Conservation (phyloP, 2,797 vertebrate species). For the Enteromius anoplus region DNA sequence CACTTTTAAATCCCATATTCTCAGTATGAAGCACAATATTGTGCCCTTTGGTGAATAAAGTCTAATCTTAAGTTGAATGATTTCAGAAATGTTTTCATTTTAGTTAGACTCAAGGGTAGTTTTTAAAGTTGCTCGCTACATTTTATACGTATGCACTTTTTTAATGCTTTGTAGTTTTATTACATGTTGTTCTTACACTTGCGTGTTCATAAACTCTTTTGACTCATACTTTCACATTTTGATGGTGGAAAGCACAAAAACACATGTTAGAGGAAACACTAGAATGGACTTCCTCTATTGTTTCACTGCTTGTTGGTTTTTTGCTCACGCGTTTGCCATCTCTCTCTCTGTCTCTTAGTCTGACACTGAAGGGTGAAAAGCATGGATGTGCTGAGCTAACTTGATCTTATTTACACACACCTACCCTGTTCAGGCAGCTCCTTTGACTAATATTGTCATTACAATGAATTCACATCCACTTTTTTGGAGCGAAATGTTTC, state of each 20-base stretch:
- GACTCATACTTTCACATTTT: neutral
- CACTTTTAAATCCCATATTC: neutral
- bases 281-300: constrained; percentile 41
- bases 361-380: neutral
- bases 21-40: neutral
- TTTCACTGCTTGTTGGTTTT: neutral
- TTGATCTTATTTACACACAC: neutral
- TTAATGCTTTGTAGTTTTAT: neutral
- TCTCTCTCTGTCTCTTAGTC: neutral
- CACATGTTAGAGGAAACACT: constrained; percentile 31
- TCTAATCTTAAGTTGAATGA: neutral
- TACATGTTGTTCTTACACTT: neutral
- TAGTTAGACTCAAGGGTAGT: neutral
- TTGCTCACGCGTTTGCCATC: neutral
- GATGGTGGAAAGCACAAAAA: neutral
- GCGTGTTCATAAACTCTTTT: neutral
- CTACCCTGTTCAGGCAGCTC: neutral
- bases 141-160: neutral
- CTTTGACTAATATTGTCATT: neutral
- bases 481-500: neutral
- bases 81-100: neutral
- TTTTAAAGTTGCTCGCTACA: neutral
- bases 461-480: neutral
- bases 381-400: neutral
- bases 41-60: neutral